Evolutionary conservation across 1,140 invertebrate genomes (phyloP), one percentile per base, ranked within the genome.

Genomic region (Dolichoris vasculosae): DNA sequence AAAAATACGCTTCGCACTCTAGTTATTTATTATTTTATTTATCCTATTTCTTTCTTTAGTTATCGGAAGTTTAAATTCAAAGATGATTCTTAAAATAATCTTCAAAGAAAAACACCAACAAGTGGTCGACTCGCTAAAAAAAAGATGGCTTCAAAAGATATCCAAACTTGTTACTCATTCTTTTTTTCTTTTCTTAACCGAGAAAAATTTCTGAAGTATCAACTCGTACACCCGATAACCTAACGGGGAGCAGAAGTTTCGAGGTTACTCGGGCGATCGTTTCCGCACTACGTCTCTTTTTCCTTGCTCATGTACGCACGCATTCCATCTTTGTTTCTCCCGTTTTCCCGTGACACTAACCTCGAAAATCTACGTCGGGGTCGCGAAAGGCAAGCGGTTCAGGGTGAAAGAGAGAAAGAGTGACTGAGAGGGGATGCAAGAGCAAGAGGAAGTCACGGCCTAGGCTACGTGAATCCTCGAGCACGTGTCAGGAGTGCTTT

Each of bases 401-500:
- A n/a, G 63, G 30, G 26, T 30, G 23, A 9, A n/a, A 64, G 63
- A 64, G 63, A 11, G 30, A 75, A 85, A 78, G 83, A 84, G 59
- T 46, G 88, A 89, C 86, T 73, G 84, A 59, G 17, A 80, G 40
- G 46, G 26, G 43, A 35, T 67, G 69, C 48, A 77, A 78, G 83
- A 85, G 84, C 75, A 26, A 63, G 79, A 46, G 46, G 69, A 51
- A 84, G 83, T 78, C 75, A 84, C 80, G 86, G 77, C 88, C 86
- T 84, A 88, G 87, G 88, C 84, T 86, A 87, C 87, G 88, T 88
- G 88, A 87, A 88, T 89, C 89, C 77, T 85, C 84, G 88, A 92
- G 89, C 92, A 93, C 92, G 92, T 93, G 92, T 90, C 91, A 88
- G 46, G 15, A 51, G 30, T 23, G 30, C 20, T 59, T 55, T 75